phyloP scores from a whole-genome alignment of 2,888 invertebrate genomes.

The Nomada fucata region DNA sequence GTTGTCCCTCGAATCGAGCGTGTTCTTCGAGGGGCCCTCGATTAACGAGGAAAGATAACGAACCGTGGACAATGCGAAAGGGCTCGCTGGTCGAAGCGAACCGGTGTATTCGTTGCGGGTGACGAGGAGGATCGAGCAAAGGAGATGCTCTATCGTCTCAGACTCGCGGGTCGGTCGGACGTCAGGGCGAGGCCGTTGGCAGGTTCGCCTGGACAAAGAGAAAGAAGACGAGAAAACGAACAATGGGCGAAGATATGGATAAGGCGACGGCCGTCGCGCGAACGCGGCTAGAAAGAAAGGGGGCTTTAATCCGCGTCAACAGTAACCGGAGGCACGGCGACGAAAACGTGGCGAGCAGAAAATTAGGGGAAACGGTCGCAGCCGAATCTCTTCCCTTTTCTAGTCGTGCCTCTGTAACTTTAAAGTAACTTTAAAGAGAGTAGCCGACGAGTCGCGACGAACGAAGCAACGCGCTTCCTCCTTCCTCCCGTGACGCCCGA shows the following conservation, averaged over 20 bases:
- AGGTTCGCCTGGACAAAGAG: background rate
- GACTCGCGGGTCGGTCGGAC: background rate
- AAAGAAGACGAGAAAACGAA: background rate
- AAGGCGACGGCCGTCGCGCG: background rate
- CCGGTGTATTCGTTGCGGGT: background rate
- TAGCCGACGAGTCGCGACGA: constrained; percentile 6
- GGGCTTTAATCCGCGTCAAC: constrained; percentile 53
- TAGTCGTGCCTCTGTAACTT: background rate
- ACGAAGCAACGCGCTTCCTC: background rate
- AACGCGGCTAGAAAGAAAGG: constrained; percentile 1
- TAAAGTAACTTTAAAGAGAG: background rate
- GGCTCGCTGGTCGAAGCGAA: background rate
- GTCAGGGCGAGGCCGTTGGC: too few relatives aligned
- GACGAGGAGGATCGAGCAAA: constrained; percentile 14
- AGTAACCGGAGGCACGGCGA: background rate
- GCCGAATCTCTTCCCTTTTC: constrained; percentile 5
- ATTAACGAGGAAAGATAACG: constrained; percentile 18
- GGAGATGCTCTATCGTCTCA: background rate
- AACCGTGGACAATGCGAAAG: background rate
- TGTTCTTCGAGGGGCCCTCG: background rate
- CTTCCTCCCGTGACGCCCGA: constrained; percentile 49
- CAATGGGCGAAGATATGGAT: constrained; percentile 16
- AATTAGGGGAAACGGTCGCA: background rate
- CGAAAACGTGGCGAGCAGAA: background rate
- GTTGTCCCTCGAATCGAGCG: background rate